Conservation (phyloP, 2,113 vertebrate species). For the Morone chrysops region DNA sequence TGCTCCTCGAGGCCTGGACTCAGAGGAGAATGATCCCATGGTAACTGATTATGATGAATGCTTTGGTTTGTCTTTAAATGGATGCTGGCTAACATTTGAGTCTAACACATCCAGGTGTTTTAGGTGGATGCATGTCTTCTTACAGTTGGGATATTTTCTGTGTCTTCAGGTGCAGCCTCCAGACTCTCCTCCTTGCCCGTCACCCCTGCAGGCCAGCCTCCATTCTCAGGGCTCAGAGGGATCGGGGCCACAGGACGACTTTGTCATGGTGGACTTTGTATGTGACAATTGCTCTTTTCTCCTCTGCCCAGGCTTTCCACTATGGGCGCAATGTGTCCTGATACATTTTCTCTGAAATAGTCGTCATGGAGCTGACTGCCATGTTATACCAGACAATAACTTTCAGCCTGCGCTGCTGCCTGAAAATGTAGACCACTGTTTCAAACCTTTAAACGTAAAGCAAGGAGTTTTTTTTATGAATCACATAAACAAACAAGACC, state of each 20-base stretch:
- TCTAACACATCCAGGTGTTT: too few relatives aligned
- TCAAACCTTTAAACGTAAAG: too few relatives aligned
- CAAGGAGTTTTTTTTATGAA: too few relatives aligned
- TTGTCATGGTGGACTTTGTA: conserved; percentile 98
- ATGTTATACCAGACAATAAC: too few relatives aligned
- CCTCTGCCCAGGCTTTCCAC: neutral
- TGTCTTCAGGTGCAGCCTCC: conserved; percentile 90
- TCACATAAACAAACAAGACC: too few relatives aligned
- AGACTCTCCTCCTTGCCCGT: conserved; percentile 88
- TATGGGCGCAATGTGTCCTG: too few relatives aligned
- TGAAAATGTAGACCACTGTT: too few relatives aligned
- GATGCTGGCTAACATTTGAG: too few relatives aligned
- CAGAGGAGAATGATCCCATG: conserved; percentile 94
- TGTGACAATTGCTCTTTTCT: conserved; percentile 63
- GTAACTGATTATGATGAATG: conserved; percentile 77
- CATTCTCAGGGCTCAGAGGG: conserved; percentile 92
- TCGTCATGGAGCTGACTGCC: too few relatives aligned
- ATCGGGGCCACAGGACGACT: conserved; percentile 93
- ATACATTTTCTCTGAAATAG: too few relatives aligned
- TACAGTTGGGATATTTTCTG: neutral
- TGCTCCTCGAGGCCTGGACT: conserved; percentile 91
- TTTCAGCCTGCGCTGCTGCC: too few relatives aligned
- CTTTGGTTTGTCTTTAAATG: neutral
- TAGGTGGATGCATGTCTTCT: neutral
- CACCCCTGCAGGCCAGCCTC: conserved; percentile 94